phyloP scores from a whole-genome alignment of 92 coral and sea anemone genomes.

The Pocillopora grandis region DNA sequence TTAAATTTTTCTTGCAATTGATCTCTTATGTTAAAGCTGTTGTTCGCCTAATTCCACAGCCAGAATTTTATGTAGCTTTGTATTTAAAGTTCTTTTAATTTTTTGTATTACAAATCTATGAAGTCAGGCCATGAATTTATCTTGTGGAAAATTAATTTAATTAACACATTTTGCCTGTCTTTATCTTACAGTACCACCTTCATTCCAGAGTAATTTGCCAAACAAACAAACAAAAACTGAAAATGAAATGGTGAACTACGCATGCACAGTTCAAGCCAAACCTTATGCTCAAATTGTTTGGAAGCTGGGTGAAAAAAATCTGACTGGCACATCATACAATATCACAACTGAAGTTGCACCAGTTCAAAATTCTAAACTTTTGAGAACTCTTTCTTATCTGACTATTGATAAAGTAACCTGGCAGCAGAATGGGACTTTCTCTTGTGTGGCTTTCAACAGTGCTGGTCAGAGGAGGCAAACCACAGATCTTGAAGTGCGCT shows the following conservation, averaged over 20 bases:
- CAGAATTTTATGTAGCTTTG: no score
- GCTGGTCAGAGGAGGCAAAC: conserved; percentile 42
- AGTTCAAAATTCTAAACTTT: conserved; percentile 2
- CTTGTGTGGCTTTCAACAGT: conserved; percentile 46
- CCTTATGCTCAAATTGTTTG: conserved; percentile 68
- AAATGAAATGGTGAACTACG: conserved; percentile 53
- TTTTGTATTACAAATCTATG: no score
- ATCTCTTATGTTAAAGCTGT: no score
- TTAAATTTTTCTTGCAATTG: no score
- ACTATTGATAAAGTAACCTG: conserved; percentile 28
- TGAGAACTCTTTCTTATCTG: conserved; percentile 20
- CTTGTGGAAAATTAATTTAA: neutral
- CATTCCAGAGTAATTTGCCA: conserved; percentile 23
- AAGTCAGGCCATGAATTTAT: neutral
- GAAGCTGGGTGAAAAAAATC: conserved; percentile 56
- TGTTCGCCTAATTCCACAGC: no score
- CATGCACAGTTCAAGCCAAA: conserved; percentile 69
- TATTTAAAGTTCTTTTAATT: no score
- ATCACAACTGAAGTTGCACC: conserved; percentile 18
- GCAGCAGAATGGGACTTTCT: conserved; percentile 44
- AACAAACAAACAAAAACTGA: conserved; percentile 40
- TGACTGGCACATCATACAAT: conserved; percentile 51
- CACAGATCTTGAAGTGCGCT: conserved; percentile 52
- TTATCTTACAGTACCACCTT: conserved; percentile 20
- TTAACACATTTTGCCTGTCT: conserved; percentile 18